These are phyloP conservation scores for Lobophora halterata DNA, from an alignment of 2,888 invertebrate genomes.

Conservation along the genomic window DNA sequence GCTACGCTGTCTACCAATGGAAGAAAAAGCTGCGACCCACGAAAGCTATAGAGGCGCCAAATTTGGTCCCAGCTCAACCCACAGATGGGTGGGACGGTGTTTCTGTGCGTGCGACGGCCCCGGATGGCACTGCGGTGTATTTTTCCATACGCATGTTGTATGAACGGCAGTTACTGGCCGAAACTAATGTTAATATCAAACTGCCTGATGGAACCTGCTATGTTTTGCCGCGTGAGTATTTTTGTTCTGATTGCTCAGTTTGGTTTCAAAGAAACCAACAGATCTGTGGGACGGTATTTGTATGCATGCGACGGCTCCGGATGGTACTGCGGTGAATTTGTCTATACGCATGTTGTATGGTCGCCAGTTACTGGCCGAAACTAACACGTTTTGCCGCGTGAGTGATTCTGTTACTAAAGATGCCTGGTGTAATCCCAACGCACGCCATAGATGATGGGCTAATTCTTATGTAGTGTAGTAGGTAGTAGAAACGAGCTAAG, in stretches of 20 bases:
- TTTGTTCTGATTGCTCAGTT: neutral
- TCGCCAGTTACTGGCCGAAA: too few species aligned
- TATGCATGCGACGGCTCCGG: too few species aligned
- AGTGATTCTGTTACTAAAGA: too few species aligned
- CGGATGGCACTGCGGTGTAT: conserved; percentile 78
- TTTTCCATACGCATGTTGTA: conserved; percentile 75
- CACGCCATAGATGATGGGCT: too few species aligned
- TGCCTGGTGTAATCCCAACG: too few species aligned
- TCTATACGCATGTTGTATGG: too few species aligned
- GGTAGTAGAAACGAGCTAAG: too few species aligned
- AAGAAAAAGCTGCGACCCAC: conserved; percentile 41
- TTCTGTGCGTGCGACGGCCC: conserved; percentile 76
- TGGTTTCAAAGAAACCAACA: neutral
- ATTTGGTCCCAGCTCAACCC: conserved; percentile 28
- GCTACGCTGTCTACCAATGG: conserved; percentile 60
- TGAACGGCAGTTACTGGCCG: conserved; percentile 66
- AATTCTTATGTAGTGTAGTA: too few species aligned
- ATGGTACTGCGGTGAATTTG: too few species aligned
- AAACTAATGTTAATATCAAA: conserved; percentile 78
- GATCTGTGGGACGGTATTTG: too few species aligned
- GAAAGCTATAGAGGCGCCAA: conserved; percentile 40
- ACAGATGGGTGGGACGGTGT: conserved; percentile 58
- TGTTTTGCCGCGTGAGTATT: conserved; percentile 54
- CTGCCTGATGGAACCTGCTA: conserved; percentile 60
- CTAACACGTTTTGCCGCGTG: too few species aligned